phyloP scores from a whole-genome alignment of 2,113 vertebrate species.

The Ptyas mucosa region DNA sequence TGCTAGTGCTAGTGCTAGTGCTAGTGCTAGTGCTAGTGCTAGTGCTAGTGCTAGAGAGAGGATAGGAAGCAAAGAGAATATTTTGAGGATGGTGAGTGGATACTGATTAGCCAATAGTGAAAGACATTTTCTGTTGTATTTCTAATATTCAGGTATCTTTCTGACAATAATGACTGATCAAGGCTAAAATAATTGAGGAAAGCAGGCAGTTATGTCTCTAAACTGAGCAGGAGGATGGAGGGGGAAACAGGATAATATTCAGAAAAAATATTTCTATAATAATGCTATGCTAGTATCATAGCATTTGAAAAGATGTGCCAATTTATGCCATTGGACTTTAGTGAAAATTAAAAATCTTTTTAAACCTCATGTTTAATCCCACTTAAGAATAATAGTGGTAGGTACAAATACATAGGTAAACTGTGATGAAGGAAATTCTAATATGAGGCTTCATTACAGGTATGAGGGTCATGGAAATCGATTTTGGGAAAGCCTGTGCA shows the following conservation, averaged over 20 bases:
- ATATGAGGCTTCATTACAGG: conserved; percentile 66
- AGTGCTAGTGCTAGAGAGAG: neutral
- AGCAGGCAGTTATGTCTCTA: neutral
- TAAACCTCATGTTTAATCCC: neutral
- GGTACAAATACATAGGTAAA: neutral
- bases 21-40: no score
- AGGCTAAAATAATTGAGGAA: neutral
- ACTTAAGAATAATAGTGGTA: neutral
- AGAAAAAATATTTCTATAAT: neutral
- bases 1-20: no score
- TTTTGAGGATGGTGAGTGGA: neutral
- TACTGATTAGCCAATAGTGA: neutral
- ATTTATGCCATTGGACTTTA: neutral
- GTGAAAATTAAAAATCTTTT: neutral
- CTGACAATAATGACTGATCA: neutral
- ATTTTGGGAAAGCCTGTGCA: conserved; percentile 87
- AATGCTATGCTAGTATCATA: no score
- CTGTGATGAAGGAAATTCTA: conserved; percentile 15
- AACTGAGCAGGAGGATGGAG: neutral
- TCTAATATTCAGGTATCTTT: neutral
- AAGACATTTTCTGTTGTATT: neutral
- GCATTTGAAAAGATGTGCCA: neutral
- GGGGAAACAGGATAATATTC: neutral
- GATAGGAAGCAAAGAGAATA: neutral
- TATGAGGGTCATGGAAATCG: conserved; percentile 85